A percentile compares a stretch with the other conserved stretches of the same genome.
These are phyloP conservation scores for Nomada ferruginata DNA, from an alignment of 2,888 invertebrate species.

Conservation along the genomic window DNA sequence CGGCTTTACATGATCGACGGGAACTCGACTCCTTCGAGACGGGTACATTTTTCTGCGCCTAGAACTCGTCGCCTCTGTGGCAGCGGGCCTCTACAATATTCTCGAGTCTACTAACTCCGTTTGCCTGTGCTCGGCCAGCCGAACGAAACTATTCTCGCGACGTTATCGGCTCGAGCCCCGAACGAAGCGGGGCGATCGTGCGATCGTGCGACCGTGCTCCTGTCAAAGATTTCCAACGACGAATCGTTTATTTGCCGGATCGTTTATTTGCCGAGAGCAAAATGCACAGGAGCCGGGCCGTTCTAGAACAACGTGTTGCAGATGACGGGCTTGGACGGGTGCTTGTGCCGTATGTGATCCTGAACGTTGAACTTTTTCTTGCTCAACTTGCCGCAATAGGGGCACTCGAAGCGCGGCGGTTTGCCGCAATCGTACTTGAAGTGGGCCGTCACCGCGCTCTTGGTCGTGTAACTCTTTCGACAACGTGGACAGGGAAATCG, in stretches of 20 bases:
- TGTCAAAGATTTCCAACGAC: too few relatives aligned
- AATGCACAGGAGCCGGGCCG: not conserved
- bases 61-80: too few relatives aligned
- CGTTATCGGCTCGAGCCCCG: too few relatives aligned
- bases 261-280: too few relatives aligned
- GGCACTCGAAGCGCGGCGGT: constrained; percentile 80
- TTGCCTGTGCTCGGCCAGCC: too few relatives aligned
- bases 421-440: constrained; percentile 83
- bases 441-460: constrained; percentile 79
- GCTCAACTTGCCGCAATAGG: constrained; percentile 81
- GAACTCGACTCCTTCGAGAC: not conserved
- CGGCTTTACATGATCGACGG: constrained; percentile 23
- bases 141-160: too few relatives aligned
- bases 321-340: constrained; percentile 73
- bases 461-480: constrained; percentile 79
- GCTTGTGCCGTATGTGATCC: constrained; percentile 79
- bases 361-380: constrained; percentile 81
- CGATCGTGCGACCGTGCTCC: not conserved
- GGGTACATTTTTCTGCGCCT: too few relatives aligned
- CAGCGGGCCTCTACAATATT: too few relatives aligned
- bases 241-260: too few relatives aligned
- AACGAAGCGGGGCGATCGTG: not conserved
- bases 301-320: constrained; percentile 75
- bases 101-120: too few relatives aligned
- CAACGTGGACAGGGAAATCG: constrained; percentile 78